Conservation (phyloP, 2,113 vertebrate species). For the Lophotis ruficrista region DNA sequence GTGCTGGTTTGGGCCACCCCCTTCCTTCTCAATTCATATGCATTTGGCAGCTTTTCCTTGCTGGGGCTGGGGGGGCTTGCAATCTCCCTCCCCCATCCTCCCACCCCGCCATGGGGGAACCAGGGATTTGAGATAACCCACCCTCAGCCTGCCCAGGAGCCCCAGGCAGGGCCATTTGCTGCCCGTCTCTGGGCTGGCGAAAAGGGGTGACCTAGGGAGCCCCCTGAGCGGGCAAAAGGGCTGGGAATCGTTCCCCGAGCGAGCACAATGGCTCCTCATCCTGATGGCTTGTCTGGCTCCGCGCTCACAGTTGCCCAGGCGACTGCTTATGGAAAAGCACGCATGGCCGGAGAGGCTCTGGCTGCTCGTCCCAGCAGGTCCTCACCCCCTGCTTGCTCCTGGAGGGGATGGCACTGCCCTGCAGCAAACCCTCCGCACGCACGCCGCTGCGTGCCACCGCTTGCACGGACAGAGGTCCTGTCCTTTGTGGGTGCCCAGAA, state of each 20-base stretch:
- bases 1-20: not conserved
- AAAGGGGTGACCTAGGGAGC: not conserved
- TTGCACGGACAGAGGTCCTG: not conserved
- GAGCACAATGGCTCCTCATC: not conserved
- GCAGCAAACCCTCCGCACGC: not conserved
- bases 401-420: not conserved
- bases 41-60: not conserved
- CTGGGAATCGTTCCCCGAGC: not conserved
- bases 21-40: accelerated
- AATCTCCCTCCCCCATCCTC: not conserved
- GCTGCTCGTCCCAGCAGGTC: not conserved
- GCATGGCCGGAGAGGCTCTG: not conserved
- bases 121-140: not conserved
- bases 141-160: not conserved
- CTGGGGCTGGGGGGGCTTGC: too few relatives aligned
- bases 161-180: not conserved
- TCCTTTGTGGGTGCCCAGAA: not conserved
- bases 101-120: accelerated
- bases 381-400: not conserved
- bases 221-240: not conserved
- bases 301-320: slow-evolving; percentile 11
- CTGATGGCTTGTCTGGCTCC: not conserved
- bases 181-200: not conserved
- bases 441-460: accelerated
- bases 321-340: not conserved